Percentiles rank a stretch among this genome's conserved stretches.
phyloP scores from a whole-genome alignment of 2,888 invertebrate species.

The Aleiodes leptofemur region DNA sequence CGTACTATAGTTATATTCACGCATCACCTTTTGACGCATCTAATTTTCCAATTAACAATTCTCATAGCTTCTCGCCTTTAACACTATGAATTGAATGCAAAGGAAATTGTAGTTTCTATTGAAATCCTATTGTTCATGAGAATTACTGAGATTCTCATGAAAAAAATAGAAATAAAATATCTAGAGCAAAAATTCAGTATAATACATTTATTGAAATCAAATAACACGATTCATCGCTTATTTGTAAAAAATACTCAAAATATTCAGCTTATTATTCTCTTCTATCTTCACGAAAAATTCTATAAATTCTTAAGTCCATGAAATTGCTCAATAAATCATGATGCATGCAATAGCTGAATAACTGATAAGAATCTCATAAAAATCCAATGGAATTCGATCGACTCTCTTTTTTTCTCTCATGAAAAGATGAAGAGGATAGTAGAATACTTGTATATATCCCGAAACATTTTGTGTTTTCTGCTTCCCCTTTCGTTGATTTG shows the following conservation, averaged over 20 bases:
- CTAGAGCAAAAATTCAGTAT: no score
- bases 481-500: conserved; percentile 58
- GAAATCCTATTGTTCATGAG: no score
- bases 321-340: conserved; percentile 44
- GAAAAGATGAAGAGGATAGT: conserved; percentile 5
- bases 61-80: no score
- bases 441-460: conserved; percentile 1
- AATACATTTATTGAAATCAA: no score
- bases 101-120: no score
- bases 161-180: no score
- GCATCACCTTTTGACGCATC: conserved; percentile 15
- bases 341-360: conserved; percentile 40
- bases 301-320: conserved; percentile 35
- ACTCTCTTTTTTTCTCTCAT: conserved; percentile 1
- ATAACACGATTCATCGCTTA: conserved; percentile 11
- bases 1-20: neutral
- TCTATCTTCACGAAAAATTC: neutral
- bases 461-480: conserved; percentile 15
- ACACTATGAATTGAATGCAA: no score
- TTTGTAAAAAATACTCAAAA: neutral
- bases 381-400: conserved; percentile 38
- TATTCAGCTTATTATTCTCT: no score
- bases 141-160: no score
- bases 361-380: conserved; percentile 37
- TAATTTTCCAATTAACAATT: conserved; percentile 4